Conservation (phyloP, 2,797 vertebrate genomes). For the Streptopelia turtur region DNA sequence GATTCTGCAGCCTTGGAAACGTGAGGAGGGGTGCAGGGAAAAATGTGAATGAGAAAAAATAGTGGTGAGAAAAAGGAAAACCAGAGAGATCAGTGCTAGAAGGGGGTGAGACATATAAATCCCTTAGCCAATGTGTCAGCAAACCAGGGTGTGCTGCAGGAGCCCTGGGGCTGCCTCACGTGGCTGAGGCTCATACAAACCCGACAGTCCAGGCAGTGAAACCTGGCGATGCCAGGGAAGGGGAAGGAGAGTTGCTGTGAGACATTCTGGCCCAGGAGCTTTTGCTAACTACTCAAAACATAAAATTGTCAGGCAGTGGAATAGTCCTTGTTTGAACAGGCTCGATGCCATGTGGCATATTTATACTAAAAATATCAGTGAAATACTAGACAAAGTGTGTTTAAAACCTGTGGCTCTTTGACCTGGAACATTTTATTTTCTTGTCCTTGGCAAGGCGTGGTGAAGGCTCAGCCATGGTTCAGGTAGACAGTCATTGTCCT, state of each 20-base stretch:
- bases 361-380: conserved; percentile 33
- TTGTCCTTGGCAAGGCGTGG: conserved; percentile 12
- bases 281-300: background rate
- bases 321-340: background rate
- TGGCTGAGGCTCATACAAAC: background rate
- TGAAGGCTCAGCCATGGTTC: background rate
- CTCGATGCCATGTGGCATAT: background rate
- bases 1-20: background rate
- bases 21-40: background rate
- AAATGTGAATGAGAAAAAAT: background rate
- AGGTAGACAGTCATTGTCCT: background rate
- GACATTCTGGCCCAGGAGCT: background rate
- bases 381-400: background rate
- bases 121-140: background rate
- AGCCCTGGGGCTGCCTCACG: background rate
- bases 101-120: background rate
- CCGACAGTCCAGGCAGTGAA: background rate
- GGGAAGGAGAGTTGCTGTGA: background rate
- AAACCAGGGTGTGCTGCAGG: background rate
- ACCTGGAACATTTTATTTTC: conserved; percentile 35
- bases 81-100: background rate
- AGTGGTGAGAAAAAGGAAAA: background rate
- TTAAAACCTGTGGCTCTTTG: conserved; percentile 2
- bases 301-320: background rate
- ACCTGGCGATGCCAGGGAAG: background rate